Evolutionary conservation across 2,888 invertebrate genomes (phyloP).

Genomic region (Drosophila sordidula): DNA sequence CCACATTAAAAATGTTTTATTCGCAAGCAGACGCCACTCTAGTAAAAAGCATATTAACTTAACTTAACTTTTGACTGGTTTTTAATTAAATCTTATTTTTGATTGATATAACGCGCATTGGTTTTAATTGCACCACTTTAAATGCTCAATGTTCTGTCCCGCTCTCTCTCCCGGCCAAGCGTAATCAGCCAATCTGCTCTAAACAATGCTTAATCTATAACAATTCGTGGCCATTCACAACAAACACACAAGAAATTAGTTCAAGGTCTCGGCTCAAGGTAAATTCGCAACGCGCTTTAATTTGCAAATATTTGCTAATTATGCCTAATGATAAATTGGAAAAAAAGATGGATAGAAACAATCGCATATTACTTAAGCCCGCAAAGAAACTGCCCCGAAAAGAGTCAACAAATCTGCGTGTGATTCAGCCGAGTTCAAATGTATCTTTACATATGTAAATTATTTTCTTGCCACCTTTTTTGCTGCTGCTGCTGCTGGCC

Average conservation of each 20-base stretch:
- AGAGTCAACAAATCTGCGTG: conserved; percentile 7
- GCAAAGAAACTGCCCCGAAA: conserved; percentile 11
- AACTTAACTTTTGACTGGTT: background rate
- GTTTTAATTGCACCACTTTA: conserved; percentile 4
- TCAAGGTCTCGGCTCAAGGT: conserved; percentile 69
- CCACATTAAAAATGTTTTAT: no score
- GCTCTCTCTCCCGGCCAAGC: background rate
- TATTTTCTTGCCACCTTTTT: conserved; percentile 46
- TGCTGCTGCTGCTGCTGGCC: conserved; percentile 3
- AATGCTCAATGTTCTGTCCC: background rate
- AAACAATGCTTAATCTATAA: conserved; percentile 22
- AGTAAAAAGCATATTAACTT: no score
- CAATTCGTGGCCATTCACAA: conserved; percentile 20
- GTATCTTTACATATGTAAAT: conserved; percentile 60
- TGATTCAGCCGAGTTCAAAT: conserved; percentile 37
- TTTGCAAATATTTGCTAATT: conserved; percentile 80
- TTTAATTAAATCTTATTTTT: background rate
- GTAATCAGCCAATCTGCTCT: conserved; percentile 26
- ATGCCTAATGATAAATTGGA: conserved; percentile 27
- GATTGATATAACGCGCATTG: no score
- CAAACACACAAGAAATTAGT: conserved; percentile 41
- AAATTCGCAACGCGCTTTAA: conserved; percentile 30
- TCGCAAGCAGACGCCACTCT: no score
- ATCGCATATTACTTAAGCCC: conserved; percentile 30
- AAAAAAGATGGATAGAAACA: conserved; percentile 21